Evolutionary conservation across 2,888 invertebrate species (phyloP).

Genomic region (Xylota segnis): DNA sequence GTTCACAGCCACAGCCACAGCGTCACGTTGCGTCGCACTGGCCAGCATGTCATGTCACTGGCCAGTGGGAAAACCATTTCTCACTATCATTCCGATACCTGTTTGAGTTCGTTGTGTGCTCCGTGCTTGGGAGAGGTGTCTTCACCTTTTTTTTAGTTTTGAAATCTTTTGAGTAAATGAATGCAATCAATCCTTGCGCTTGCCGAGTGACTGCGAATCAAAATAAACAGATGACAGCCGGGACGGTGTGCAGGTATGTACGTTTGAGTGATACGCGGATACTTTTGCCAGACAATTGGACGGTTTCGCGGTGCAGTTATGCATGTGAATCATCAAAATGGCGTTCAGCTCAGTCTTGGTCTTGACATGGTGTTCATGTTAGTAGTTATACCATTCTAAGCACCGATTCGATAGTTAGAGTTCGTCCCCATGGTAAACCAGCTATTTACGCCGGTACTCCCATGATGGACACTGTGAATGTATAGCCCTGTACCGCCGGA

Average conservation of each 20-base stretch:
- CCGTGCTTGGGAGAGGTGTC: slow-evolving; percentile 35
- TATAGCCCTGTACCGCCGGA: too few species aligned
- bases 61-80: slow-evolving; percentile 81
- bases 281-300: slow-evolving; percentile 34
- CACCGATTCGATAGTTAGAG: too few species aligned
- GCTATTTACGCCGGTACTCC: too few species aligned
- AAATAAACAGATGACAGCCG: slow-evolving; percentile 46
- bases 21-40: slow-evolving; percentile 23
- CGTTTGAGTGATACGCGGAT: slow-evolving; percentile 1
- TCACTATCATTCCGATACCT: slow-evolving; percentile 84
- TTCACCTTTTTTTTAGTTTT: slow-evolving; percentile 47
- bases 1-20: slow-evolving; percentile 40
- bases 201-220: slow-evolving; percentile 34
- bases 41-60: slow-evolving; percentile 58
- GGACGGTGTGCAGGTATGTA: slow-evolving; percentile 5
- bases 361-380: too few species aligned
- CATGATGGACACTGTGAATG: too few species aligned
- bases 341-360: too few species aligned
- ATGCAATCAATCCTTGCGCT: slow-evolving; percentile 51
- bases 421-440: too few species aligned
- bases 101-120: slow-evolving; percentile 76
- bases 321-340: neutral
- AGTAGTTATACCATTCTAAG: too few species aligned
- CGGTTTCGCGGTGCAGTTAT: neutral
- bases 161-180: slow-evolving; percentile 46